Evolutionary conservation across 2,888 invertebrate genomes (phyloP).

Genomic region (Trachelus troglodyta): DNA sequence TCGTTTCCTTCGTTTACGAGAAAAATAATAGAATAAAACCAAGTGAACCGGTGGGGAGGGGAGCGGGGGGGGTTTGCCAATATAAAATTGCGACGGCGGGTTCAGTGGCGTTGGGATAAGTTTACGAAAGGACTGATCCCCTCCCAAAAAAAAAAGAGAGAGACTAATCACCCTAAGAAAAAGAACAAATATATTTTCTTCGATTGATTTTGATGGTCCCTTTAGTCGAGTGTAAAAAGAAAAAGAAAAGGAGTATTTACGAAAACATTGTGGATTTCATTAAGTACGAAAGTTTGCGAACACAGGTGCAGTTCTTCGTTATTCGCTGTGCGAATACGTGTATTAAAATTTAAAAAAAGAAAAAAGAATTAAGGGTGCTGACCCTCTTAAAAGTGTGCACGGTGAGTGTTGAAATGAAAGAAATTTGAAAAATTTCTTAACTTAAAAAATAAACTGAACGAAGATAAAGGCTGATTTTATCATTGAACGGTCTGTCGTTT

Average conservation of each 20-base stretch:
- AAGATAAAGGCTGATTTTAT: not conserved
- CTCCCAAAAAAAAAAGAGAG: not conserved
- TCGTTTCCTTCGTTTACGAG: not conserved
- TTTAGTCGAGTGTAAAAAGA: slow-evolving; percentile 23
- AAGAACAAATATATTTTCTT: slow-evolving; percentile 2
- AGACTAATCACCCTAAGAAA: not conserved
- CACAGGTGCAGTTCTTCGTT: slow-evolving; percentile 16
- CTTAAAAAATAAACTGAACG: not conserved
- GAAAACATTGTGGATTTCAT: slow-evolving; percentile 25
- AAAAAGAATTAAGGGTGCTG: not conserved
- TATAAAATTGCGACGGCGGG: not conserved
- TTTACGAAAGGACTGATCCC: not conserved
- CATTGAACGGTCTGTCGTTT: not conserved
- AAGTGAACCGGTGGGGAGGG: slow-evolving; percentile 18
- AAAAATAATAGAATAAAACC: not conserved
- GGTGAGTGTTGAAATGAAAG: not conserved
- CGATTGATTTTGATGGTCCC: slow-evolving; percentile 24
- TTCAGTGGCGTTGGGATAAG: not conserved
- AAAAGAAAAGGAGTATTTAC: slow-evolving; percentile 11
- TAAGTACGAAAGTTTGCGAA: slow-evolving; percentile 43
- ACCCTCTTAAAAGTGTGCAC: not conserved
- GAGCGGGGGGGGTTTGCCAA: not conserved
- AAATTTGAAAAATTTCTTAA: not conserved
- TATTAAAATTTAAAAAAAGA: not conserved
- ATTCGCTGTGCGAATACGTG: not conserved